phyloP scores from a whole-genome alignment of 1,140 invertebrate species.

The Gryon sp. region DNA sequence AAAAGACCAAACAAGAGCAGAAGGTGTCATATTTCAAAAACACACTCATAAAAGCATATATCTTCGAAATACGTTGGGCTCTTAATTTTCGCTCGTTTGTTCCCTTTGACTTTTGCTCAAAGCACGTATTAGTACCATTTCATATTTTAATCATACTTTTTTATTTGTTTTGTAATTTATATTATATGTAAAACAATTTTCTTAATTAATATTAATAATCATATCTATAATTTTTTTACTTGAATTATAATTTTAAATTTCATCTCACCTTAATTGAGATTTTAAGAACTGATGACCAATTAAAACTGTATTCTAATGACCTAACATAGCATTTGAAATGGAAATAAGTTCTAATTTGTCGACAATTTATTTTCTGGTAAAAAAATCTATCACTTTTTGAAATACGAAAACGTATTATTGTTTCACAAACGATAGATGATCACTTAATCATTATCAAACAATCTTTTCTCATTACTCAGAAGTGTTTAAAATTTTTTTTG shows the following conservation, averaged over 20 bases:
- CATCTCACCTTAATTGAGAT: constrained; percentile 46
- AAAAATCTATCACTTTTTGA: neutral
- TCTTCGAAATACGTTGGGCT: no score
- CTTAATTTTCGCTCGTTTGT: no score
- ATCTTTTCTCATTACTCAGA: neutral
- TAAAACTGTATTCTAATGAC: constrained; percentile 28
- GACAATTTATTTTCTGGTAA: neutral
- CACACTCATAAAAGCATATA: constrained; percentile 7
- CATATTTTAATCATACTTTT: no score
- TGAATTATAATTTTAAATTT: constrained; percentile 52
- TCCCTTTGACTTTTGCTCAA: neutral
- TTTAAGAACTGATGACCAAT: constrained; percentile 30
- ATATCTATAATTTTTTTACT: no score
- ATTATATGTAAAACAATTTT: no score
- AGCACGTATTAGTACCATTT: neutral
- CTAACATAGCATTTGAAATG: constrained; percentile 27
- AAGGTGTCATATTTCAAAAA: constrained; percentile 25
- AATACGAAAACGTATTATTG: neutral
- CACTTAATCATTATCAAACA: neutral
- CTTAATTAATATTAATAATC: no score
- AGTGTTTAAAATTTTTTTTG: neutral
- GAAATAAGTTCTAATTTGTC: no score
- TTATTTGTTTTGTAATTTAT: no score
- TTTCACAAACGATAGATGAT: neutral
- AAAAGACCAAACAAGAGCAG: neutral